Evolutionary conservation across 2,888 invertebrate genomes (phyloP), one percentile per base, ranked within the genome.

Genomic region (Adela reaumurella): DNA sequence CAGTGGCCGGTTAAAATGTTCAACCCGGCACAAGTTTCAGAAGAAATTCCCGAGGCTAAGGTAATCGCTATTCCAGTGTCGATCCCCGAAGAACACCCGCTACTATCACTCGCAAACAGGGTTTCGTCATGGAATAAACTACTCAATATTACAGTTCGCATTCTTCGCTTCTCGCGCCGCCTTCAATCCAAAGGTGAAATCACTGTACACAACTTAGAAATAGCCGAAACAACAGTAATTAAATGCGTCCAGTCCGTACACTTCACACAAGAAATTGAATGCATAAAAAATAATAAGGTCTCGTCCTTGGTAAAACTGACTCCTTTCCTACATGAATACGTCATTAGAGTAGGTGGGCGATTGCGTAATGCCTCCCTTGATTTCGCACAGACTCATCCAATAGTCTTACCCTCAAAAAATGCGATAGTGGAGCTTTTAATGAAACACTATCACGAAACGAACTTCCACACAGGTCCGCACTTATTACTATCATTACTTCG

Each of bases 321-420:
- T 17, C 47, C 43, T 3, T 47, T 43, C 28, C 20, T 47, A 3
- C 19, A 19, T 16, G 43, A 43, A 5, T 16, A 43, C 11, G 43
- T 47, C 6, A 19, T 47, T 17, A 19, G 43, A 19, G 47, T 47
- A 17, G 47, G 47, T 1, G 47, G 47, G 16, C 42, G 47, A 17
- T 14, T 47, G 2, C 4, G 16, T 8, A 19, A 47, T 16, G 14
- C 47, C 10, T 5, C 14, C 17, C 19, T 47, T 4, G 29, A 28
- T 8, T 42, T n/a, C 2, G 17, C 19, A 8, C 19, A 17, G 16
- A 47, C 42, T 24, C 17, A 47, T 14, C 47, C 43, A 16, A 20
- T 42, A 2, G 43, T 47, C 11, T 16, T 47, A 8, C 17, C 10
- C 4, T 3, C 14, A 3, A 47, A 43, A 18, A 1, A 5, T 11